Conservation (phyloP, 2,797 vertebrate species). For the Limnodromus scolopaceus region DNA sequence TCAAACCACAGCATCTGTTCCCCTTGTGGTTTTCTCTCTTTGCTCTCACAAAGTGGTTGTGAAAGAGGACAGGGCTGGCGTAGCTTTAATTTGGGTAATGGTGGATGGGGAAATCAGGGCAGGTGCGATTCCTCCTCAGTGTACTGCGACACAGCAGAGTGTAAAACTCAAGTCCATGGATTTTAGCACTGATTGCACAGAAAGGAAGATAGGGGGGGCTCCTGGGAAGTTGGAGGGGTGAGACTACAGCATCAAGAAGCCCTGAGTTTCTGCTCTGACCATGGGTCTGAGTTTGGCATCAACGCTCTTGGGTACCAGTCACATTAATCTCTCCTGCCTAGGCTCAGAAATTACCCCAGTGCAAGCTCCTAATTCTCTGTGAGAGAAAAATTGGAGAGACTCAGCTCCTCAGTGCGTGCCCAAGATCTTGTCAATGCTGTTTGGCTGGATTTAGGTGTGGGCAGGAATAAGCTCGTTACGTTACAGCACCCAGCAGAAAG, state of each 20-base stretch:
- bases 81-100: constrained; percentile 58
- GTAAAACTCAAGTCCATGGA: rapidly evolving
- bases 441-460: background rate
- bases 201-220: background rate
- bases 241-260: background rate
- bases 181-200: background rate
- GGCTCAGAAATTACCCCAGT: background rate
- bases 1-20: constrained; percentile 58
- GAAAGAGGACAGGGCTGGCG: background rate
- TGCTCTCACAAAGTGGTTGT: background rate
- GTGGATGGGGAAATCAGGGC: constrained; percentile 55
- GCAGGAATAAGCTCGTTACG: background rate
- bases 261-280: background rate
- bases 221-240: background rate
- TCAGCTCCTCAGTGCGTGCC: background rate
- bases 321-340: background rate
- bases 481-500: background rate
- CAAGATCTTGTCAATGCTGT: background rate
- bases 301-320: background rate
- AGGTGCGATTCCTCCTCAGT: background rate
- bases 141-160: background rate
- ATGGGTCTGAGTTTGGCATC: background rate
- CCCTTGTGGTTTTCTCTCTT: constrained; percentile 31
- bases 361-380: background rate
- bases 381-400: background rate